Evolutionary conservation across 2,888 invertebrate genomes (phyloP), one percentile per base, ranked within the genome.

Genomic region (Listrodromus nycthemerus): DNA sequence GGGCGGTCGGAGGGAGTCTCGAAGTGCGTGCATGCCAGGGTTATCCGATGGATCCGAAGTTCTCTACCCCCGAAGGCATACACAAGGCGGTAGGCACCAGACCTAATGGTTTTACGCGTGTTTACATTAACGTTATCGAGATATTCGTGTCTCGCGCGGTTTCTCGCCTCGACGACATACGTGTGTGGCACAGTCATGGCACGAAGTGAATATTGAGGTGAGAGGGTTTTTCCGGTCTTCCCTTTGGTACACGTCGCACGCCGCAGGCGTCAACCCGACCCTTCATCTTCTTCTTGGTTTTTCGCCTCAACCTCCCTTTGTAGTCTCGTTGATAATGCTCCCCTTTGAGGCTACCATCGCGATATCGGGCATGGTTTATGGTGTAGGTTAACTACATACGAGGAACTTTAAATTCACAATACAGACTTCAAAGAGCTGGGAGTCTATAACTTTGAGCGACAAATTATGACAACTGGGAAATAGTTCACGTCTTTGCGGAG

Each of bases 71-170:
- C 24, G 70, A 24, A 66, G 76, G 84, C 58, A 65, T 80, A 71
- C 70, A 78, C 73, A 71, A 76, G 52, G 61, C 71, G 80, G 66
- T 63, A 55, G 33, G 50, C 41, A 65, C 76, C 76, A 55, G 75
- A 70, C 75, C 85, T 90, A 90, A 89, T 89, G 86, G 88, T 88
- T 88, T 89, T 88, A 90, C 90, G 89, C 86, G 87, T 90, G 90
- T 90, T 90, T 89, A 86, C 89, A 90, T 90, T 90, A 89, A 86
- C 88, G 86, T 90, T 90, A 90, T 90, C 90, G 85, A 52, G 71
- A 74, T 58, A 81, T 88, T 87, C 83, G 79, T 88, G 87, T 85
- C 87, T 86, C 86, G 83, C 83, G 79, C 73, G 71, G 67, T 65
- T 76, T 65, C 76, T 52, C 61, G 24, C 81, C 65, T 58, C 71